These are phyloP conservation scores for Anastrepha obliqua DNA, from an alignment of 1,140 invertebrate genomes.

Conservation along the genomic window DNA sequence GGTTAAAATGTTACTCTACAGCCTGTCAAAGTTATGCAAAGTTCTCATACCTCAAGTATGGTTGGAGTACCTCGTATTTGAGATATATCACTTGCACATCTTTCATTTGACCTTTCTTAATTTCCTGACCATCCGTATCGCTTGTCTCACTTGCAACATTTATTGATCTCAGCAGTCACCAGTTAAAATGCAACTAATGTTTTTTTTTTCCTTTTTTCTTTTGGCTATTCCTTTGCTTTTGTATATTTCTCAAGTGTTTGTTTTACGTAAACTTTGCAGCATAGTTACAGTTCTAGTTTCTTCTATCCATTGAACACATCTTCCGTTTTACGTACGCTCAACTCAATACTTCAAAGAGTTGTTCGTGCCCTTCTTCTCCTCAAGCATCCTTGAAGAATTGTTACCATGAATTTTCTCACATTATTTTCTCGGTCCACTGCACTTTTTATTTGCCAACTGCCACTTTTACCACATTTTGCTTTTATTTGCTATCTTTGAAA, in stretches of 20 bases:
- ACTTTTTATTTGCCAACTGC: not conserved
- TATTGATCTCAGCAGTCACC: not conserved
- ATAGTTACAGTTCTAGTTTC: not conserved
- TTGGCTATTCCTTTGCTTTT: not conserved
- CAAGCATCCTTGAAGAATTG: conserved; percentile 44
- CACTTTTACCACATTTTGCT: not conserved
- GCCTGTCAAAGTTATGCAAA: no score
- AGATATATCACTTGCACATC: no score
- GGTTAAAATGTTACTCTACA: no score
- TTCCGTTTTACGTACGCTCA: not conserved
- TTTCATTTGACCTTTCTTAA: no score
- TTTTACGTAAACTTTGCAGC: conserved; percentile 15
- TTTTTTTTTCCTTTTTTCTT: not conserved
- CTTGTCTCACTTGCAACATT: not conserved
- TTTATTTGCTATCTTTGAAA: not conserved
- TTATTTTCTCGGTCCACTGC: conserved; percentile 5
- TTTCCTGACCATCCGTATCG: no score
- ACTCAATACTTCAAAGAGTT: no score
- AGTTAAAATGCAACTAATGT: not conserved
- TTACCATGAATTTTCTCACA: conserved; percentile 50
- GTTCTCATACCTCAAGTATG: no score
- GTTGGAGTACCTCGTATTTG: no score
- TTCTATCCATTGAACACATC: not conserved
- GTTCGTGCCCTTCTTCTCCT: not conserved
- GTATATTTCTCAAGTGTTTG: not conserved